phyloP scores from a whole-genome alignment of 2,888 invertebrate species.

The Hirudinaria manillensis region DNA sequence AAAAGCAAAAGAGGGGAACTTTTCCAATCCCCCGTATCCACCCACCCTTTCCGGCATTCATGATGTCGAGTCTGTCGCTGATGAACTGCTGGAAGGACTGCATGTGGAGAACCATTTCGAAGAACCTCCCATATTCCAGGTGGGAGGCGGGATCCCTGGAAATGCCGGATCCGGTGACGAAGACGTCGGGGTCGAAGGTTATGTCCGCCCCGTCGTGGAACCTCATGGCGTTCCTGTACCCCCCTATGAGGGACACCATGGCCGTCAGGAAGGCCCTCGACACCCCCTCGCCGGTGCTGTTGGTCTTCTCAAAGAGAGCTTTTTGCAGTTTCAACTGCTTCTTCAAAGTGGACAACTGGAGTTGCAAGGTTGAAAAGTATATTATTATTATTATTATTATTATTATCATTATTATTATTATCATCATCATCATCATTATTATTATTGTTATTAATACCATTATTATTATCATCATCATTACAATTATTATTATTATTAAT shows the following conservation, averaged over 20 bases:
- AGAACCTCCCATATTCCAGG: conserved; percentile 61
- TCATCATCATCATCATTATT: background rate
- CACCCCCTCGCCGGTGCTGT: conserved; percentile 74
- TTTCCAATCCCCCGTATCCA: background rate
- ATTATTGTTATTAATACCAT: background rate
- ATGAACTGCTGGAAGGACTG: conserved; percentile 81
- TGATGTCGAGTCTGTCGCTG: conserved; percentile 82
- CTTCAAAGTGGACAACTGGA: conserved; percentile 68
- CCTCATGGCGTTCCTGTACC: conserved; percentile 70
- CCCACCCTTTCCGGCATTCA: conserved; percentile 69
- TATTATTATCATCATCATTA: background rate
- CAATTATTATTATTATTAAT: background rate
- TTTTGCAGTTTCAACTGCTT: conserved; percentile 65
- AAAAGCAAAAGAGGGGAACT: too few species aligned
- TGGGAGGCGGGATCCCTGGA: background rate
- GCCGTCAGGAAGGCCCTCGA: conserved; percentile 85
- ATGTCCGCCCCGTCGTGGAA: conserved; percentile 65
- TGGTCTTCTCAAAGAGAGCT: conserved; percentile 55
- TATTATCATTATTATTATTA: background rate
- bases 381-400: background rate
- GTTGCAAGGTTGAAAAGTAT: conserved; percentile 34
- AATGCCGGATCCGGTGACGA: conserved; percentile 60
- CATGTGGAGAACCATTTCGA: conserved; percentile 79
- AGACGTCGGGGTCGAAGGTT: conserved; percentile 78
- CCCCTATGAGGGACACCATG: conserved; percentile 79